These are phyloP conservation scores for Watersipora subatra DNA, from an alignment of 1,140 invertebrate genomes.

Conservation along the genomic window DNA sequence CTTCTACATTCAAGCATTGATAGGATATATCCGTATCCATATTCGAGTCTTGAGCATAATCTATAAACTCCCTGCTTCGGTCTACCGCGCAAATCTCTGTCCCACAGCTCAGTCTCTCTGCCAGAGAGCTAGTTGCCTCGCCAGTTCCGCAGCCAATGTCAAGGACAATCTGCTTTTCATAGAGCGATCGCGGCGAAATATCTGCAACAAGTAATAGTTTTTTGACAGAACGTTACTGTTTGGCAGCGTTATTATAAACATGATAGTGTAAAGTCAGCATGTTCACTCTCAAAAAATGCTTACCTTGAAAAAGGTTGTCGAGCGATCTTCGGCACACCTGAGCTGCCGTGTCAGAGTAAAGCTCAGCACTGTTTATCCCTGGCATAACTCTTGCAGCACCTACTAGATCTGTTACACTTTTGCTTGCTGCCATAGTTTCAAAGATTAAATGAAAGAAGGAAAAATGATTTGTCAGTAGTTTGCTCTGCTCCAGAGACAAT, in stretches of 20 bases:
- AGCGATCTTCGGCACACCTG: background rate
- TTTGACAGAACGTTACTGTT: too few relatives aligned
- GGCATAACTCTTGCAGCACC: background rate
- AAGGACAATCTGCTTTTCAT: background rate
- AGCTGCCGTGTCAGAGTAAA: background rate
- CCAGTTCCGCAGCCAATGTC: background rate
- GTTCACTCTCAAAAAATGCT: too few relatives aligned
- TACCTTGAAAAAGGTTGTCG: background rate
- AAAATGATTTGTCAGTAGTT: too few relatives aligned
- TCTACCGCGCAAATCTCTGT: background rate
- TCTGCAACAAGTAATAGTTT: too few relatives aligned
- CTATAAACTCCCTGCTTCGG: background rate
- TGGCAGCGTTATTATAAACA: too few relatives aligned
- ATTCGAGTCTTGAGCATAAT: background rate
- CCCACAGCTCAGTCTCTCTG: background rate
- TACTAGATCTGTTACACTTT: background rate
- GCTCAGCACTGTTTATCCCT: background rate
- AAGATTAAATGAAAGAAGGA: too few relatives aligned
- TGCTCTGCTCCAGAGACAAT: too few relatives aligned
- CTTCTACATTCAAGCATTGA: background rate
- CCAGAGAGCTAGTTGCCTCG: background rate
- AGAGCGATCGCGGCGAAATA: too few relatives aligned
- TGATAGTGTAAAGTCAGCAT: too few relatives aligned
- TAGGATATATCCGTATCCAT: background rate
- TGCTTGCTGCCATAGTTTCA: background rate